Percentiles rank a stretch among this genome's conserved stretches.
These are phyloP conservation scores for Caenorhabditis sp. DNA, from an alignment of 2,888 invertebrate genomes.

Conservation along the genomic window DNA sequence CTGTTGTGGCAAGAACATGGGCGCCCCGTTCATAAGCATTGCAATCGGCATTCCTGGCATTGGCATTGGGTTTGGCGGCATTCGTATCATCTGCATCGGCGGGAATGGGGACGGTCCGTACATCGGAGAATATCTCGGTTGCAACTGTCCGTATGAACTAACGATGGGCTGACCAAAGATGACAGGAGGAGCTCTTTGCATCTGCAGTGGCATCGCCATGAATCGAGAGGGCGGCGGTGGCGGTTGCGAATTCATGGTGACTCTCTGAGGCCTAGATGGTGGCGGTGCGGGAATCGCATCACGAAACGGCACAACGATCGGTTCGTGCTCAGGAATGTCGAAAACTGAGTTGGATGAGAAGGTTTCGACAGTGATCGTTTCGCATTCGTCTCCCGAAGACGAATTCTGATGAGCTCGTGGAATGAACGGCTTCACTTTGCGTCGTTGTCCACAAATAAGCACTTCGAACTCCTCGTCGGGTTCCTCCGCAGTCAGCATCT, in stretches of 20 bases:
- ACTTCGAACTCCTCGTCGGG: slow-evolving; percentile 10
- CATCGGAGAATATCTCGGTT: not conserved
- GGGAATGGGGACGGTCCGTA: not conserved
- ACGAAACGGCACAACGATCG: slow-evolving; percentile 22
- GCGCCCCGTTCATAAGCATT: not conserved
- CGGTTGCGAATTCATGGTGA: too few relatives aligned
- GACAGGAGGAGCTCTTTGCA: not conserved
- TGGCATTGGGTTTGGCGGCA: not conserved
- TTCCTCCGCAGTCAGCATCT: not conserved
- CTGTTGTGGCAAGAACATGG: not conserved
- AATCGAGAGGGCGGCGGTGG: too few relatives aligned
- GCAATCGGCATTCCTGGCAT: slow-evolving; percentile 1
- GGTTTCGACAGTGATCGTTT: not conserved
- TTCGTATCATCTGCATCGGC: not conserved
- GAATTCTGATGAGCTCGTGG: slow-evolving; percentile 15
- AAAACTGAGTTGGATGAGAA: not conserved
- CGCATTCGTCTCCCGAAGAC: not conserved
- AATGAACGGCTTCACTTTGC: slow-evolving; percentile 1
- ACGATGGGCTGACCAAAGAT: not conserved
- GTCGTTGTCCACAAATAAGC: slow-evolving; percentile 9
- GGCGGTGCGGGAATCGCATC: too few relatives aligned
- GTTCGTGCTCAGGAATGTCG: slow-evolving; percentile 19
- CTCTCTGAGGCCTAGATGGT: too few relatives aligned
- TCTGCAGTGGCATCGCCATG: not conserved
- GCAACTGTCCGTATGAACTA: not conserved